A percentile compares a stretch with the other conserved stretches of the same genome.
Conservation (phyloP, 2,888 invertebrate species). For the Pyrocoelia pectoralis region DNA sequence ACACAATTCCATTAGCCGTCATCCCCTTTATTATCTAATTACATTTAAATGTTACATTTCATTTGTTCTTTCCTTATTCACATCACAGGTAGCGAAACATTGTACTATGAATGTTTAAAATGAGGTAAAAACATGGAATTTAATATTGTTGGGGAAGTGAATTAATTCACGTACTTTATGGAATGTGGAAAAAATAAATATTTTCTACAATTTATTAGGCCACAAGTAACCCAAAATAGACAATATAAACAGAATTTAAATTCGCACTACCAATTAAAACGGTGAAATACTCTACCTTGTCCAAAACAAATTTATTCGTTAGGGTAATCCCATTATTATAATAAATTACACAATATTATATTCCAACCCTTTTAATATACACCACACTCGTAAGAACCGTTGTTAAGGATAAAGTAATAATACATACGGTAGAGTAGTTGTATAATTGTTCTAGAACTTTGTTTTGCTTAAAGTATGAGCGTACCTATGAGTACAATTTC, state of each 20-base stretch:
- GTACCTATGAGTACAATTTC: neutral
- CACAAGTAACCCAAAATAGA: neutral
- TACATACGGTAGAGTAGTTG: neutral
- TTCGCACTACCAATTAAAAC: neutral
- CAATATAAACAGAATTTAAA: neutral
- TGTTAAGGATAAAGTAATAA: neutral
- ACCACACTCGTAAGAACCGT: neutral
- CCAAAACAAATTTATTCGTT: constrained; percentile 1
- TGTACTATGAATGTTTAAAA: no score
- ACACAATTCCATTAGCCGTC: no score
- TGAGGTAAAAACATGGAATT: no score
- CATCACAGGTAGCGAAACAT: no score
- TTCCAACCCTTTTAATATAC: constrained; percentile 1
- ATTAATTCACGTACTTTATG: no score
- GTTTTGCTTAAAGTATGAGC: neutral
- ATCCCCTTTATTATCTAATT: no score
- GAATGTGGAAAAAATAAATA: neutral
- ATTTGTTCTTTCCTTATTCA: no score
- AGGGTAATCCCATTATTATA: constrained; percentile 1
- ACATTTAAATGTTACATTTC: no score
- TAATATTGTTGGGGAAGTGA: no score
- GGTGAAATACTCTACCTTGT: neutral
- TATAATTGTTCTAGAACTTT: neutral
- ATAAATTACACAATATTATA: neutral
- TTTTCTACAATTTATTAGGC: neutral